Base-by-base conservation (phyloP, 2,113 vertebrate species). In the Acanthochromis polyacanthus region DNA sequence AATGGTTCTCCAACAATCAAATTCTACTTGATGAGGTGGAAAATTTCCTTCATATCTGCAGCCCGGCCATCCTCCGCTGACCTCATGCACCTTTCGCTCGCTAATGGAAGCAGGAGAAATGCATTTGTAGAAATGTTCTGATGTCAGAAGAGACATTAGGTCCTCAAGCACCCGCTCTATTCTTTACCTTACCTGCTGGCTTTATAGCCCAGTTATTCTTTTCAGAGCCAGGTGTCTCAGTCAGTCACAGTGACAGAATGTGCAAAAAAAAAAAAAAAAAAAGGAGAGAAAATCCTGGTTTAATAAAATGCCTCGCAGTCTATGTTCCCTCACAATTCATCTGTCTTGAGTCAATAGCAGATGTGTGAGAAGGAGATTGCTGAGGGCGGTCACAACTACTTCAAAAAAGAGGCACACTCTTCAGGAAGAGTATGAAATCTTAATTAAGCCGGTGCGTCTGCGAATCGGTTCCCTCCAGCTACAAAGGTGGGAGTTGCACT, bases 371-470 rank as follows among this genome's bases (percentile, higher is more conserved):
- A 61, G 50, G 72, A 59, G 77, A 80, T 85, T 22, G 88, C 88
- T 75, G 76, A 78, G 69, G 86, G 88, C 84, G 7, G 71, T 64
- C 80, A 53, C 64, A 83, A 61, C 73, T 72, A 78, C 79, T 80
- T 89, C 80, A 88, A 75, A 87, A 85, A 85, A 16, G 48, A 75
- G 30, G 38, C 68, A 25, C 75, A 69, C 88, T 88, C 78, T 84
- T 88, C 80, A 83, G 80, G 78, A 90, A 84, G 82, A 86, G 79
- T 76, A 80, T 92, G 90, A 92, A 91, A 92, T 91, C 90, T 90
- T 89, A 90, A 91, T 91, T 89, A 88, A 85, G 79, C 63, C 14
- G 74, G 53, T 77, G 87, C 55, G 75, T 82, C 77, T 83, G 59
- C 4, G 22, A 88, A 84, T 75, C 70, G 5, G 46, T 75, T 69